A percentile compares a stretch with the other conserved stretches of the same genome.
phyloP scores from a whole-genome alignment of 2,113 vertebrate genomes.

The Pelecanus crispus region DNA sequence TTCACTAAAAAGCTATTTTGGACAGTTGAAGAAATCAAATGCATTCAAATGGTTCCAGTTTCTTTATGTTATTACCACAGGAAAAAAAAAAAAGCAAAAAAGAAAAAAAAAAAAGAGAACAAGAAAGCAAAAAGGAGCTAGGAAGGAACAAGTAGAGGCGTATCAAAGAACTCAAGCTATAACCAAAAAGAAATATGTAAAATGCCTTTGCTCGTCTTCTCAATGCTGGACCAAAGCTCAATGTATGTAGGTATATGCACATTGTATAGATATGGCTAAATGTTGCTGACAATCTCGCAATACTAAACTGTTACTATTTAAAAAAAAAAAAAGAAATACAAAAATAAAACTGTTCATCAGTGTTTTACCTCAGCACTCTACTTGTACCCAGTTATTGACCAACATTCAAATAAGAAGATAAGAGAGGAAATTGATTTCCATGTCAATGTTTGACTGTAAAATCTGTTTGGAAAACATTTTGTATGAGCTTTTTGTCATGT shows the following conservation, averaged over 20 bases:
- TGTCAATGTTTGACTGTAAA: constrained; percentile 77
- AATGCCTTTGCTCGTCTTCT: constrained; percentile 91
- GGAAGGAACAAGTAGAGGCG: constrained; percentile 80
- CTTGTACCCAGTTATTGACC: constrained; percentile 79
- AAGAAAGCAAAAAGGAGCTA: constrained; percentile 73
- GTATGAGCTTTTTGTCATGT: constrained; percentile 81
- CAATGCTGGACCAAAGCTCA: constrained; percentile 99
- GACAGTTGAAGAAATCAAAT: constrained; percentile 57
- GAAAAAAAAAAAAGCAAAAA: background rate
- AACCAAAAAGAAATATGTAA: constrained; percentile 90
- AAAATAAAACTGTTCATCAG: constrained; percentile 77
- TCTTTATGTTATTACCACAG: constrained; percentile 44
- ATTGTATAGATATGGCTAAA: constrained; percentile 96
- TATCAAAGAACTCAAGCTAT: constrained; percentile 89
- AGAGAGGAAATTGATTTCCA: constrained; percentile 74
- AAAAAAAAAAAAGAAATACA: constrained; percentile 72
- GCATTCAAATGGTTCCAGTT: constrained; percentile 60
- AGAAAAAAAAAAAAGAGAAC: constrained; percentile 37
- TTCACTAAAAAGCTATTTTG: constrained; percentile 52
- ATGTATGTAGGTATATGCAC: constrained; percentile 96
- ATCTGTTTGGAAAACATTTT: constrained; percentile 80
- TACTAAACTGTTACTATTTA: constrained; percentile 83
- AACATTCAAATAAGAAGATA: constrained; percentile 67
- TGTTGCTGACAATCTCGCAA: constrained; percentile 98
- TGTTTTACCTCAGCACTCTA: constrained; percentile 93